These are phyloP conservation scores for Chamaea fasciata DNA, from an alignment of 2,113 vertebrate genomes.

Conservation along the genomic window DNA sequence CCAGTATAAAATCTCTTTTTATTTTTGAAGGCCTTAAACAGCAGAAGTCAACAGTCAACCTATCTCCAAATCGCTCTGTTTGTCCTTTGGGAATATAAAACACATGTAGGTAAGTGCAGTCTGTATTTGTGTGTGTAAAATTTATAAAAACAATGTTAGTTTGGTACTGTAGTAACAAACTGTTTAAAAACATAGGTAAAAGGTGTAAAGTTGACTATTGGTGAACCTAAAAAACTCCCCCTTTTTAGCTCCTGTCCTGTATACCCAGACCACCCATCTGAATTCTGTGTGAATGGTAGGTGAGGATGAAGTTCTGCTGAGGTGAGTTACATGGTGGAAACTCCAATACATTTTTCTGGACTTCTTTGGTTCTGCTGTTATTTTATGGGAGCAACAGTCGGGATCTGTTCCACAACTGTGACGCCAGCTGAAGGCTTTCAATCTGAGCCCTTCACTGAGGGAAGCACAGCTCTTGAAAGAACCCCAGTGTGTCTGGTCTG, in stretches of 20 bases:
- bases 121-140: background rate
- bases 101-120: background rate
- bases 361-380: slow-evolving; percentile 12
- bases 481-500: background rate
- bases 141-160: background rate
- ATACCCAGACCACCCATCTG: background rate
- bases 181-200: background rate
- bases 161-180: background rate
- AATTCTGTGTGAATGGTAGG: background rate
- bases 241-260: background rate
- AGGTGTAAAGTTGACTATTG: background rate
- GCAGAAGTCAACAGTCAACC: background rate
- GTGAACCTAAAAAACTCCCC: background rate
- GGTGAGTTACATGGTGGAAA: background rate
- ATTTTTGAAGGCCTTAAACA: background rate
- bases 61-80: background rate
- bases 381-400: background rate
- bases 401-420: background rate
- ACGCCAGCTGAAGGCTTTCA: background rate
- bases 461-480: slow-evolving; percentile 11
- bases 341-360: background rate
- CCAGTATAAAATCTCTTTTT: background rate
- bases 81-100: background rate
- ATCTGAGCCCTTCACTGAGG: background rate
- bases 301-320: background rate